These are phyloP conservation scores for Dasypus novemcinctus DNA, from an alignment of 2,113 vertebrate species.

Conservation along the genomic window DNA sequence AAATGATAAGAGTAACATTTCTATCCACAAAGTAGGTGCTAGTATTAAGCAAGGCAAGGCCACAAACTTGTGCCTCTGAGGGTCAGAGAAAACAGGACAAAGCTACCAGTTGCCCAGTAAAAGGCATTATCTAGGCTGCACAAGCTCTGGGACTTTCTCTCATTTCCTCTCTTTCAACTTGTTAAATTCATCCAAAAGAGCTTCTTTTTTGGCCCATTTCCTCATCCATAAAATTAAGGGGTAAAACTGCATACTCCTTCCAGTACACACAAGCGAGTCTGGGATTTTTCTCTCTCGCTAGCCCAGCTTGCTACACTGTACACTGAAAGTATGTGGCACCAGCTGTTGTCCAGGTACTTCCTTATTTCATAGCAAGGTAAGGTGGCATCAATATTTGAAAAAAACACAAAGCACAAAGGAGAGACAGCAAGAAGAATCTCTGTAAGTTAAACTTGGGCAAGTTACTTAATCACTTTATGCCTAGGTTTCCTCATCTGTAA, in stretches of 20 bases:
- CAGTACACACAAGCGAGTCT: neutral
- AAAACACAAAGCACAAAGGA: neutral
- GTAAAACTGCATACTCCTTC: neutral
- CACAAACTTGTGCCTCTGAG: neutral
- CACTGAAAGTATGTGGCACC: neutral
- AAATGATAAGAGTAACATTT: neutral
- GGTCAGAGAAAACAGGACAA: neutral
- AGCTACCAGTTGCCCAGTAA: neutral
- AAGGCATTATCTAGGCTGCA: too few species aligned
- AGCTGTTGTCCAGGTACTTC: neutral
- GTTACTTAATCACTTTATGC: neutral
- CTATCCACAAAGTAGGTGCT: neutral
- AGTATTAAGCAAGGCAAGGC: neutral
- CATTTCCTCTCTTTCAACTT: neutral
- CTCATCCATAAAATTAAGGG: neutral
- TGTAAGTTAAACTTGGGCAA: neutral
- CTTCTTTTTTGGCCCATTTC: neutral
- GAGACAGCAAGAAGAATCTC: neutral
- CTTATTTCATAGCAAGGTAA: neutral
- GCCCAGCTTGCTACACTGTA: too few species aligned
- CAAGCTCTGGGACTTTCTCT: neutral
- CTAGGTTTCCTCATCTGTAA: constrained; percentile 41
- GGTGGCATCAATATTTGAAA: neutral
- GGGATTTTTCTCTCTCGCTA: neutral
- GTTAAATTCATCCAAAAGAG: neutral